Evolutionary conservation across 1,140 invertebrate species (phyloP), one percentile per base, ranked within the genome.

Genomic region (Micrasema minimum): DNA sequence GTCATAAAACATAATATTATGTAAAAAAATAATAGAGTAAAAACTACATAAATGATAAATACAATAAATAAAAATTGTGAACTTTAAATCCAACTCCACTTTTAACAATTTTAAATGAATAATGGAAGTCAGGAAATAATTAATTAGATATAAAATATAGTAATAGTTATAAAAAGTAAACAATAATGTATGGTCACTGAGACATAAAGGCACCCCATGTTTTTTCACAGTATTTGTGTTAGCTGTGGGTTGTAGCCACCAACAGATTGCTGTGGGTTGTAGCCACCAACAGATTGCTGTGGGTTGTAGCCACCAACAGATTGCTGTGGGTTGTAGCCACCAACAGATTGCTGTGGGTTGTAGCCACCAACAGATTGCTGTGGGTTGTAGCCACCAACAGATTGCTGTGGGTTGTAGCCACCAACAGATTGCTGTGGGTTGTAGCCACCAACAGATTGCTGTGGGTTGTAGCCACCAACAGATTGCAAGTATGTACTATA

Each of bases 371-470:
- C n/a, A n/a, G n/a, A n/a, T n/a, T n/a, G 7, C 26, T 31, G 26
- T 31, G 7, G 26, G 26, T 31, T 31, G 26, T 31, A 31, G 7
- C 73, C 41, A 65, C 66, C 64, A 50, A 68, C 70, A 71, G 50
- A 71, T 68, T 71, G 69, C 69, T 20, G 11, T 16, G 16, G 14
- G 46, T 48, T 66, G 73, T 72, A 72, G 67, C n/a, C n/a, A n/a
- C n/a, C n/a, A n/a, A n/a, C n/a, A n/a, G n/a, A n/a, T n/a, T n/a
- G n/a, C n/a, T n/a, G n/a, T n/a, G n/a, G n/a, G 43, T 45, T 69
- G 72, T 71, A 71, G 66, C 72, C 72, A 74, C 69, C 72, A 71
- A 69, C 69, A 66, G 55, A 74, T 71, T 71, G 43, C n/a, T 20
- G 11, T 16, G 16, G 14, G 46, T 48, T 66, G 73, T 72, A 72